phyloP scores from a whole-genome alignment of 2,113 vertebrate species.

The Nothobranchius kuhntae region DNA sequence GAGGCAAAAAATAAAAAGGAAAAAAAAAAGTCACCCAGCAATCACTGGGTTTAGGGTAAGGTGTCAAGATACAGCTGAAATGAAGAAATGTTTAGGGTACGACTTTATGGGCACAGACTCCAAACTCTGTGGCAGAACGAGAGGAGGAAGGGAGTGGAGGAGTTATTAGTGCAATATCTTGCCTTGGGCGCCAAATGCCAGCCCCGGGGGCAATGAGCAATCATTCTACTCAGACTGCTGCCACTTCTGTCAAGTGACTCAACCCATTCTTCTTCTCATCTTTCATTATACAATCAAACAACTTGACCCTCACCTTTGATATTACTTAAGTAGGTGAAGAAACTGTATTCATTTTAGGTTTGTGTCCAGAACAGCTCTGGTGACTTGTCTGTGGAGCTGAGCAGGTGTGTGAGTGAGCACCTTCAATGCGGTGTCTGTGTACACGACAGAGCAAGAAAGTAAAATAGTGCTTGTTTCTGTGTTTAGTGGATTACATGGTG shows the following conservation, averaged over 20 bases:
- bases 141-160: slow-evolving; percentile 16
- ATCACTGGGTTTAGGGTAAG: slow-evolving; percentile 4
- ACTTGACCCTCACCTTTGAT: slow-evolving; percentile 26
- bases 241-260: slow-evolving; percentile 59
- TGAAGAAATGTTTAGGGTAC: slow-evolving; percentile 4
- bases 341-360: slow-evolving; percentile 31
- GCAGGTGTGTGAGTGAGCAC: slow-evolving; percentile 17
- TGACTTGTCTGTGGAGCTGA: slow-evolving; percentile 31
- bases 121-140: not conserved
- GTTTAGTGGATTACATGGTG: slow-evolving; percentile 56
- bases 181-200: slow-evolving; percentile 69
- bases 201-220: slow-evolving; percentile 61
- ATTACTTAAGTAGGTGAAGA: slow-evolving; percentile 31
- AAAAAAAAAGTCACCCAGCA: not conserved
- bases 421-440: slow-evolving; percentile 12
- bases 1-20: not conserved
- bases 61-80: not conserved
- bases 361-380: slow-evolving; percentile 2
- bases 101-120: not conserved
- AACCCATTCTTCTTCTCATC: slow-evolving; percentile 23
- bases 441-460: slow-evolving; percentile 26
- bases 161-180: slow-evolving; percentile 70
- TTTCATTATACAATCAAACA: slow-evolving; percentile 38
- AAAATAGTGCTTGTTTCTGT: slow-evolving; percentile 41
- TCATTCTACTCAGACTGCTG: slow-evolving; percentile 52